Evolutionary conservation across 1,140 invertebrate genomes (phyloP), one percentile per base, ranked within the genome.

Genomic region (Lasioglossum albipes): DNA sequence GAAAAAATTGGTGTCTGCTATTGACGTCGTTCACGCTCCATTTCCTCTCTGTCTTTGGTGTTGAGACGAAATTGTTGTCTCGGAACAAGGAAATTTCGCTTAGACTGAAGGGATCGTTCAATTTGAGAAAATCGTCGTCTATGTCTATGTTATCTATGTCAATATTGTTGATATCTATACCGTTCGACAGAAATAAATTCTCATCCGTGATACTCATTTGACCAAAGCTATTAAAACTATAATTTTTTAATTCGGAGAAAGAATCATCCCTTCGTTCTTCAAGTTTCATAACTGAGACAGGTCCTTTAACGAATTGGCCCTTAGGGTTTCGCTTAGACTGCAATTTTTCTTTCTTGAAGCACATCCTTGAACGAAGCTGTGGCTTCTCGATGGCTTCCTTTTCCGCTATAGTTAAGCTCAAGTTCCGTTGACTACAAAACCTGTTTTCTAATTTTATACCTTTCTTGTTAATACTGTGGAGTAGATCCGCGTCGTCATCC

Each of bases 401-500:
- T 64, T 90, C 89, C 6, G 59, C 57, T 16, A 66, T 31, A 10
- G 84, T 86, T 13, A 90, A 78, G 41, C 75, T 52, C 57, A 87
- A 52, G 82, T 84, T 86, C n/a, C 89, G 88, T 49, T 75, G 76
- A 45, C 85, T n/a, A 74, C 59, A 67, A 71, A 89, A 75, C 66
- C 80, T 87, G 0, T 45, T 81, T 61, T 70, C 77, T 10, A 62
- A 31, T 49, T 75, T 9, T 18, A 81, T 74, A 36, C 36, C 52
- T 52, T 49, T 31, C 52, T 41, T 3, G 71, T 78, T 18, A 54
- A 27, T 49, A 41, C 13, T 57, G 36, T 81, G 57, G 20, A 9
- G 54, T 41, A 27, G 31, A 36, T 31, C 10, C n/a, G 41, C n/a
- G 16, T 86, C 69, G 2, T 52, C 52, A 16, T 85, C 78, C 9